Evolutionary conservation across 92 coral and sea anemone genomes (phyloP).

Genomic region (Epizoanthus fatuus): DNA sequence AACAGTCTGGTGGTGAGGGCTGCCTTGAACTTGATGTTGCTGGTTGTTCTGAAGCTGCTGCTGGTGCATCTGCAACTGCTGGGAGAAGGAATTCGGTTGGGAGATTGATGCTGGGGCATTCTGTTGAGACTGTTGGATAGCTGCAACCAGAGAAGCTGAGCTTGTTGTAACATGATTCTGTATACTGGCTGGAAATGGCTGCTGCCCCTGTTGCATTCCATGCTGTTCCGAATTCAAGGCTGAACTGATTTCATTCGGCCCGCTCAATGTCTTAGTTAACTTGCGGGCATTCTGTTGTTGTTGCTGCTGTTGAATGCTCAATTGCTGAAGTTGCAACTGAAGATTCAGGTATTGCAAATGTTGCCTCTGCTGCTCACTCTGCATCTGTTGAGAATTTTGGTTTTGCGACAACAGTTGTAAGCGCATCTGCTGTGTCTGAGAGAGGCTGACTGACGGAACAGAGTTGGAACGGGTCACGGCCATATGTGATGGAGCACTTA

Average conservation of each 20-base stretch:
- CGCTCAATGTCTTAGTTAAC: constrained; percentile 32
- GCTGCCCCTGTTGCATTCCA: constrained; percentile 49
- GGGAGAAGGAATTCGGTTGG: constrained; percentile 28
- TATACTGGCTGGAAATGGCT: constrained; percentile 39
- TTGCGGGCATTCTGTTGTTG: constrained; percentile 65
- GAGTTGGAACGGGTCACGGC: constrained; percentile 66
- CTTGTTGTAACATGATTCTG: constrained; percentile 55
- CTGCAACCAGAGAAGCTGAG: constrained; percentile 56
- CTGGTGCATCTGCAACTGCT: constrained; percentile 37
- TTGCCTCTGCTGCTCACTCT: constrained; percentile 89
- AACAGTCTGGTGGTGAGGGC: constrained; percentile 3
- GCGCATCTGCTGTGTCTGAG: constrained; percentile 79
- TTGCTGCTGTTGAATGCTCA: constrained; percentile 81
- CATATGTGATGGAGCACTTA: constrained; percentile 37
- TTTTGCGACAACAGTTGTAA: constrained; percentile 83
- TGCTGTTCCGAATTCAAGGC: constrained; percentile 35
- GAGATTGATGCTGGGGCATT: constrained; percentile 13
- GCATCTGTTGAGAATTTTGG: constrained; percentile 77
- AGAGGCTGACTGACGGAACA: constrained; percentile 65
- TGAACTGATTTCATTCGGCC: constrained; percentile 33
- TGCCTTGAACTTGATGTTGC: constrained; percentile 27
- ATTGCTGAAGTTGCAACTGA: constrained; percentile 92
- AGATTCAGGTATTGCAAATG: constrained; percentile 95
- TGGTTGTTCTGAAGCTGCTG: constrained; percentile 47
- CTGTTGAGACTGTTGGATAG: constrained; percentile 24